Percentiles rank a stretch among this genome's conserved stretches.
These are phyloP conservation scores for Atherinomorus stipes DNA, from an alignment of 2,113 vertebrate genomes.

Conservation along the genomic window DNA sequence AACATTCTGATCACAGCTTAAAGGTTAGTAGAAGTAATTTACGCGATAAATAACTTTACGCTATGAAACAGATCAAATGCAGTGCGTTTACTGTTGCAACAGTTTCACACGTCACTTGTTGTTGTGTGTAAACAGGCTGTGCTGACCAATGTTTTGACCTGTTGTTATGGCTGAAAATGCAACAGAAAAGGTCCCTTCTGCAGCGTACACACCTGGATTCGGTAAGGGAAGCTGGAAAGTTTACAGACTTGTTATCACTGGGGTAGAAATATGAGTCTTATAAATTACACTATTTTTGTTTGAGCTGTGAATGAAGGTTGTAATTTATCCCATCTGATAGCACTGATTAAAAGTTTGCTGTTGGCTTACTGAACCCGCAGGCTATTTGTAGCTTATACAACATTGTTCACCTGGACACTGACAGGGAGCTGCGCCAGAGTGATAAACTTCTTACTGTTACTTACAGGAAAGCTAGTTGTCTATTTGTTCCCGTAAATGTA, in stretches of 20 bases:
- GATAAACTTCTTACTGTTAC: background rate
- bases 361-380: slow-evolving; percentile 13
- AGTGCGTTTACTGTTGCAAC: slow-evolving; percentile 38
- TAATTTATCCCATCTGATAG: slow-evolving; percentile 31
- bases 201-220: background rate
- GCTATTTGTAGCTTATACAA: background rate
- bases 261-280: slow-evolving; percentile 28
- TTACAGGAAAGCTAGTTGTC: slow-evolving; percentile 25
- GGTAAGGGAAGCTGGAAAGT: slow-evolving; percentile 25
- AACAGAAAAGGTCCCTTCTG: background rate
- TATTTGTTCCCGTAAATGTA: slow-evolving; percentile 30
- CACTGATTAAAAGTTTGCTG: slow-evolving; percentile 9
- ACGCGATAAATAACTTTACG: background rate
- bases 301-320: slow-evolving; percentile 2
- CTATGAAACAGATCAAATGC: background rate
- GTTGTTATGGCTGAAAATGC: background rate
- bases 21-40: too few species aligned
- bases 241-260: slow-evolving; percentile 19
- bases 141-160: slow-evolving; percentile 8
- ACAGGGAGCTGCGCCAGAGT: background rate
- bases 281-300: slow-evolving; percentile 36
- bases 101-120: slow-evolving; percentile 3
- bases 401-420: background rate
- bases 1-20: too few species aligned
- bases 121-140: slow-evolving; percentile 40